These are phyloP conservation scores for Platygyra sinensis DNA, from an alignment of 64 coral and sea anemone species.

Conservation along the genomic window DNA sequence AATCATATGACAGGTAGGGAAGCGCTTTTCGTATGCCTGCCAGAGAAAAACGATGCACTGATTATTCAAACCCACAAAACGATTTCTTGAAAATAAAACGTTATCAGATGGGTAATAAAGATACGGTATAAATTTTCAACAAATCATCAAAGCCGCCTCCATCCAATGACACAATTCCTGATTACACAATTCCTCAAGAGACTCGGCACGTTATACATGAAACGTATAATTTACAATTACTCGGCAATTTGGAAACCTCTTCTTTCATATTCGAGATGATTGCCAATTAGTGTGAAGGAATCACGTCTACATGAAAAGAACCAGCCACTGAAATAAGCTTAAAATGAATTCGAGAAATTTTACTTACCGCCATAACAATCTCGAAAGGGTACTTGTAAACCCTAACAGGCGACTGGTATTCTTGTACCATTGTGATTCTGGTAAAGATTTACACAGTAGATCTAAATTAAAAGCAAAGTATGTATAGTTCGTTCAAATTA, in stretches of 20 bases:
- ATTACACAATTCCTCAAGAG: neutral
- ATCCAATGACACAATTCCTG: neutral
- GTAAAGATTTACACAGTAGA: neutral
- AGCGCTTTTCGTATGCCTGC: constrained; percentile 91
- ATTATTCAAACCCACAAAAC: neutral
- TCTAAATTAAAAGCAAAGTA: neutral
- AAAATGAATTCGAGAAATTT: neutral
- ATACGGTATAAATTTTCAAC: neutral
- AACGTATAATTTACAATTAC: too few species aligned
- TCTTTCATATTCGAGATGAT: too few species aligned
- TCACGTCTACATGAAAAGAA: constrained; percentile 1
- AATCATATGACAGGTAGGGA: constrained; percentile 87
- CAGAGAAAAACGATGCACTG: neutral
- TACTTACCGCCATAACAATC: constrained; percentile 94
- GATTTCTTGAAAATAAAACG: neutral
- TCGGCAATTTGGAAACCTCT: too few species aligned
- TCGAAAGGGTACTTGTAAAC: constrained; percentile 99
- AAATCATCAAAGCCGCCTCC: neutral
- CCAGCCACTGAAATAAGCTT: neutral
- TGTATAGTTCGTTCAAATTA: neutral
- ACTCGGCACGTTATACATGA: neutral
- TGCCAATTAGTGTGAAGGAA: neutral
- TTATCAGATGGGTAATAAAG: constrained; percentile 11
- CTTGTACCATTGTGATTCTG: constrained; percentile 85
- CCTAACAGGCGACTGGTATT: constrained; percentile 97